A percentile compares a stretch with the other conserved stretches of the same genome.
Conservation (phyloP, 2,113 vertebrate species). For the human region GRCh38 chrX:26381501-26382000, state of each 20-base stretch:
- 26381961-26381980: not conserved
- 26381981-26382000: not conserved
- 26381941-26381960: not conserved
- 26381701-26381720: not conserved
- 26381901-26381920: not conserved
- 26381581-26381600: not conserved
- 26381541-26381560: not conserved
- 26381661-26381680: not conserved
- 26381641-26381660: not conserved
- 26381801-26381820: not conserved
- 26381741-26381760: slow-evolving; percentile 4
- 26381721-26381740: not conserved
- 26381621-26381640: not conserved
- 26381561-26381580: not conserved
- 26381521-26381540: not conserved
- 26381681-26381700: not conserved
- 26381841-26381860: not conserved
- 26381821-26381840: not conserved
- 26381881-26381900: not conserved
- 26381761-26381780: not conserved
- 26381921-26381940: not conserved
- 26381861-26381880: not conserved
- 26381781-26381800: not conserved
- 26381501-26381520: not conserved
- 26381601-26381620: not conserved